Evolutionary conservation across 2,113 vertebrate species (phyloP).

Genomic region (Garra rufa): DNA sequence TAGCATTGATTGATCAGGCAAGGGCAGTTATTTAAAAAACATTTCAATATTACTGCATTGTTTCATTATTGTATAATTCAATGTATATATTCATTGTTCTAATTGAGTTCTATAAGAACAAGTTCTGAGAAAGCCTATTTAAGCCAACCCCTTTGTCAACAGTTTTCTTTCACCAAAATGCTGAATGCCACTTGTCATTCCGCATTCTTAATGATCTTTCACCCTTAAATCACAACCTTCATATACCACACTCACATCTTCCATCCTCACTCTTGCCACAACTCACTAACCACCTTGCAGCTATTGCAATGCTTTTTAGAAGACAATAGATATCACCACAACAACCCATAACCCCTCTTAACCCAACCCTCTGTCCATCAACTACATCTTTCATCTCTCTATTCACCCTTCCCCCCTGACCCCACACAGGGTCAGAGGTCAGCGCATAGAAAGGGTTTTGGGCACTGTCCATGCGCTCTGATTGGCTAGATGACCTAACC

Average conservation of each 20-base stretch:
- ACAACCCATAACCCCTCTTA: conserved; percentile 84
- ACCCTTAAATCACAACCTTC: conserved; percentile 19
- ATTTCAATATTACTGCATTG: neutral
- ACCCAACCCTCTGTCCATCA: conserved; percentile 75
- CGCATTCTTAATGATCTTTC: neutral
- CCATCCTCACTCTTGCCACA: conserved; percentile 63
- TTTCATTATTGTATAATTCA: neutral
- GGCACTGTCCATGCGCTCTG: conserved; percentile 81
- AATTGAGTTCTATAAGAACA: neutral
- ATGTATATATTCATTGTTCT: neutral
- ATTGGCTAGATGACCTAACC: conserved; percentile 82
- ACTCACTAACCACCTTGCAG: conserved; percentile 79
- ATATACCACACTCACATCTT: conserved; percentile 63
- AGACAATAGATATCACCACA: conserved; percentile 81
- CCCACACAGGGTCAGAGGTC: conserved; percentile 75
- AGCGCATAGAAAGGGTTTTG: conserved; percentile 82
- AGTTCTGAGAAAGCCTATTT: neutral
- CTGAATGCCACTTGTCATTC: neutral
- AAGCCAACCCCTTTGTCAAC: neutral
- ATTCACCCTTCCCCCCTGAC: conserved; percentile 81
- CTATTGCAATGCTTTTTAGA: conserved; percentile 78
- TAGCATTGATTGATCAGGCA: too few species aligned
- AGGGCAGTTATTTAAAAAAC: neutral
- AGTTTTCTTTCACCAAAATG: neutral
- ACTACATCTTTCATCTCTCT: conserved; percentile 81